Base-by-base conservation (phyloP, 2,113 vertebrate species). In the Hydropotes inermis region DNA sequence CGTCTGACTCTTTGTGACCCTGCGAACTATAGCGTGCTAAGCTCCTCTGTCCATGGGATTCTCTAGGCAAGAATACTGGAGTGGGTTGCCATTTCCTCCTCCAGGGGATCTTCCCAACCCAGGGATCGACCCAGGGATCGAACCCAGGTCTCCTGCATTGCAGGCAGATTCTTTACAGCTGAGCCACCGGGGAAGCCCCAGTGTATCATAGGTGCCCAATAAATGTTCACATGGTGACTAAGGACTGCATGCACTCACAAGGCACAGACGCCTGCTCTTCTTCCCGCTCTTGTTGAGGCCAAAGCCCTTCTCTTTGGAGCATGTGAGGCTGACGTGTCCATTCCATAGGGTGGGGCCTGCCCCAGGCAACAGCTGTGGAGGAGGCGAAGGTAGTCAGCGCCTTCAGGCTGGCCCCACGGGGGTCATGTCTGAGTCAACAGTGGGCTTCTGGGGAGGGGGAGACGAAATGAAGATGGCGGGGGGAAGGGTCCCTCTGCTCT, bases 171-270 rank as follows among this genome's bases (percentile, higher is more conserved):
- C 36, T 76, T 76, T 76, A 43, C 70, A 3, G 13, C 70, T 76
- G 70, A 76, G 70, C 6, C 23, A 43, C 70, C 1, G 13, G 36
- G 39, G 39, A 76, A 13, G 36, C 39, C 27, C 52, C 36, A 13
- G 85, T 3, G 45, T 8, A 6, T 0, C 0, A 1, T 3, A 15
- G 33, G 33, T 8, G 54, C 78, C 64, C 87, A 57, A 4, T 11
- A 28, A 39, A 47, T 43, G 47, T 13, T 50, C 15, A 6, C 12
- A 21, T 6, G 1, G 10, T 3, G 60, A 52, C 39, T 3, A 1
- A 33, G 0, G 5, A 15, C 28, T 5, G 50, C 11, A 21, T 3
- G 43, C 7, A 16, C 19, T 30, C 1, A 3, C 0, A 27, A 15
- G 33, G 74, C 11, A 5, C 36, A 25, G 58, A 27, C 10, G 11